These are phyloP conservation scores for crab-eating macaque (Macaca fascicularis) DNA, from an alignment of 2,113 vertebrate genomes.

Conservation along the genomic window T2T-MFA8v1.1 NC_088392.1:3980001-3980500, in stretches of 20 bases:
- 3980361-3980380: too few species aligned
- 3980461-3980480: not conserved
- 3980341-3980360: too few species aligned
- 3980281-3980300: not conserved
- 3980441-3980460: not conserved
- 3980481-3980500: not conserved
- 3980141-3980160: not conserved
- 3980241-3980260: not conserved
- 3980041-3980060: too few species aligned
- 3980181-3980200: too few species aligned
- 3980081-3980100: too few species aligned
- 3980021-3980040: too few species aligned
- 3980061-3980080: too few species aligned
- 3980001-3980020: too few species aligned
- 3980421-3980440: too few species aligned
- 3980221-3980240: not conserved
- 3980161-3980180: not conserved
- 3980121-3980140: not conserved
- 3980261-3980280: not conserved
- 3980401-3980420: not conserved
- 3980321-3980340: too few species aligned
- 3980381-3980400: not conserved
- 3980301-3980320: not conserved
- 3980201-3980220: too few species aligned
- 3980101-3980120: not conserved